Conservation (phyloP, 2,113 vertebrate species). For the Oxygymnocypris stewartii region DNA sequence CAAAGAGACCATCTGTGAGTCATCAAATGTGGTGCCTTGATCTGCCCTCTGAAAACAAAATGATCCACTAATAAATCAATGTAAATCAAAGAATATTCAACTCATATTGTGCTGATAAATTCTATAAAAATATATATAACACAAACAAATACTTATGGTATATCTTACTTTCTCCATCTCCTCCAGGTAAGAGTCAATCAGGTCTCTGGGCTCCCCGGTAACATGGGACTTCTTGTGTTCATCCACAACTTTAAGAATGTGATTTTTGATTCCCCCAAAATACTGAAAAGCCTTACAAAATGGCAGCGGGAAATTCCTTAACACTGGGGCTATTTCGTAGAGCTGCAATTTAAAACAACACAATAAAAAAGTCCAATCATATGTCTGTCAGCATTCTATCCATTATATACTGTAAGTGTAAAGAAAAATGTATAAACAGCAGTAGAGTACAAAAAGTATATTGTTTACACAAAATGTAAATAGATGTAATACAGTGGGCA, state of each 20-base stretch:
- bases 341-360: conserved; percentile 18
- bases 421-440: neutral
- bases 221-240: conserved; percentile 40
- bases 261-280: conserved; percentile 10
- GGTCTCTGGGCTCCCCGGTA: conserved; percentile 49
- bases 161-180: conserved; percentile 50
- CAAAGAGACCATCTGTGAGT: conserved; percentile 60
- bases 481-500: neutral
- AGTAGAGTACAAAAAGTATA: neutral
- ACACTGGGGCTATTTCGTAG: conserved; percentile 29
- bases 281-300: conserved; percentile 48
- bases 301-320: conserved; percentile 45
- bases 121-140: neutral
- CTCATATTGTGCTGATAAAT: neutral
- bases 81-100: neutral
- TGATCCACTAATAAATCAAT: too few species aligned
- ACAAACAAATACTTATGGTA: neutral
- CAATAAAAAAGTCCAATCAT: neutral
- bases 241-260: conserved; percentile 40
- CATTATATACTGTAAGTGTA: neutral
- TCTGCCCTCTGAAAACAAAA: conserved; percentile 12
- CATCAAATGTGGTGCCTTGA: conserved; percentile 55
- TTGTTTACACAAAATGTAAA: neutral
- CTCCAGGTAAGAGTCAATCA: conserved; percentile 58
- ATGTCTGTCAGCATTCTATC: neutral